These are phyloP conservation scores for Margaritifera margaritifera DNA, from an alignment of 2,888 invertebrate genomes.

Conservation along the genomic window DNA sequence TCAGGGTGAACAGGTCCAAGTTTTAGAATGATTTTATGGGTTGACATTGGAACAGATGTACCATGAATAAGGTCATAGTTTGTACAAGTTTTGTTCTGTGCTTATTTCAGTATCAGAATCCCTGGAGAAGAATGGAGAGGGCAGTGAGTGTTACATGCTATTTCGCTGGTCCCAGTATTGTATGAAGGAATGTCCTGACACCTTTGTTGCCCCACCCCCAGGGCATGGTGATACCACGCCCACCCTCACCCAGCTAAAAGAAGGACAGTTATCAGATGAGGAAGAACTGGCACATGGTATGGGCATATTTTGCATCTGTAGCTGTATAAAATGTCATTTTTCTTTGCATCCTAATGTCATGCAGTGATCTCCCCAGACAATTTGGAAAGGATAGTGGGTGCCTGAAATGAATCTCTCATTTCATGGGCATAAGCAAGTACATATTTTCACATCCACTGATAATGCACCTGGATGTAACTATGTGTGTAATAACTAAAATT, in stretches of 20 bases:
- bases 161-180: slow-evolving; percentile 36
- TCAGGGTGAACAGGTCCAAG: no score
- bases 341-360: no score
- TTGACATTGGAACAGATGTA: no score
- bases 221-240: slow-evolving; percentile 19
- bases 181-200: slow-evolving; percentile 27
- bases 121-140: slow-evolving; percentile 33
- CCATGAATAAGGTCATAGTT: neutral
- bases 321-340: neutral
- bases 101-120: slow-evolving; percentile 43
- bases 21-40: no score
- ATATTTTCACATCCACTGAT: no score
- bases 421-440: no score
- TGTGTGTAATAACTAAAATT: no score
- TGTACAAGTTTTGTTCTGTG: slow-evolving; percentile 1
- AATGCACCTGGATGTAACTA: no score
- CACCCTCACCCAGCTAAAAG: slow-evolving; percentile 9
- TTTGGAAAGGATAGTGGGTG: no score
- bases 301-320: neutral
- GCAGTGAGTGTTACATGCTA: slow-evolving; percentile 44
- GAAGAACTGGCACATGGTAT: slow-evolving; percentile 20
- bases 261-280: slow-evolving; percentile 14
- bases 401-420: no score
- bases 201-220: slow-evolving; percentile 25
- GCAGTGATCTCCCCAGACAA: no score